These are phyloP conservation scores for Scyliorhinus canicula DNA, from an alignment of 2,797 vertebrate genomes.

Conservation along the genomic window DNA sequence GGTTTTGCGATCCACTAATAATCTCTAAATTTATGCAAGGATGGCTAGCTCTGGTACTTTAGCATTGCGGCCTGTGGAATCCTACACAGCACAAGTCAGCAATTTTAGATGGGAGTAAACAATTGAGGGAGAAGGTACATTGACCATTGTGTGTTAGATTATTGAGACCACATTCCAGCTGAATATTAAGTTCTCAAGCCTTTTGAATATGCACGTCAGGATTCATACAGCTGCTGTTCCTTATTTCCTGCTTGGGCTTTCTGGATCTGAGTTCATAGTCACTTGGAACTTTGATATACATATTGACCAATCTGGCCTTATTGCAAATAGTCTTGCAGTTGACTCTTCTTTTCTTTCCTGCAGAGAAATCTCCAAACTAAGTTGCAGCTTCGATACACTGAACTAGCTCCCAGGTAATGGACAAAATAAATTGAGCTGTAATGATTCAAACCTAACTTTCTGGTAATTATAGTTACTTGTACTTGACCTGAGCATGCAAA, in stretches of 20 bases:
- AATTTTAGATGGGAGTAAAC: not conserved
- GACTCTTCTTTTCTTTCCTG: constrained; percentile 40
- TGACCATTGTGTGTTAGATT: not conserved
- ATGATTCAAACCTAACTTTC: not conserved
- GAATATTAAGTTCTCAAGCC: not conserved
- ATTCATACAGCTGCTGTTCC: not conserved
- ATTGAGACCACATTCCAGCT: not conserved
- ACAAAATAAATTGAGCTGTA: not conserved
- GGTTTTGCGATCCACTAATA: not conserved
- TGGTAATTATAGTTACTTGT: not conserved
- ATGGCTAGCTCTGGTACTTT: not conserved
- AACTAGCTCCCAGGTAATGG: constrained; percentile 78
- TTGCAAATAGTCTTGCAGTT: not conserved
- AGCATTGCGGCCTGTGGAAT: not conserved
- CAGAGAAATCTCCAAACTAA: constrained; percentile 80
- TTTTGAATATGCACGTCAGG: not conserved
- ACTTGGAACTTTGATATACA: not conserved
- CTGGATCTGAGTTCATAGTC: not conserved
- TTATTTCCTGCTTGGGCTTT: not conserved
- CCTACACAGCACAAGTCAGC: not conserved
- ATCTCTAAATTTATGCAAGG: not conserved
- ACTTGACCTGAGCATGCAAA: not conserved
- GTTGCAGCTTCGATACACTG: constrained; percentile 80
- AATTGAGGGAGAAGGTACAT: not conserved
- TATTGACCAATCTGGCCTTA: not conserved